Evolutionary conservation across 2,797 vertebrate genomes (phyloP).

Genomic region (Trachops cirrhosus): DNA sequence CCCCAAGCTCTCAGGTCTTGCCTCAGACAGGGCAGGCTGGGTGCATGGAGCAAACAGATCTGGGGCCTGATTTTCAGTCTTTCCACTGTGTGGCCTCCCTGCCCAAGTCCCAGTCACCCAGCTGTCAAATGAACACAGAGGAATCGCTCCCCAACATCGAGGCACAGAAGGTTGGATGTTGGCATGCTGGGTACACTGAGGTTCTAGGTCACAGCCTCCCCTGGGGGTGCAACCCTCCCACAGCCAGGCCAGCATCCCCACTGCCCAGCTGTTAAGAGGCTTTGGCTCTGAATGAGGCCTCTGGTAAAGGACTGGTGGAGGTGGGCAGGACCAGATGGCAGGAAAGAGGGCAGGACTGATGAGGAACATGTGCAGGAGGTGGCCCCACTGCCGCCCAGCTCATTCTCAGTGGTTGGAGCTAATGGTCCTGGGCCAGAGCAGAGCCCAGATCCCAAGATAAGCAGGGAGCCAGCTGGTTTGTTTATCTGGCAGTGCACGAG

Average conservation of each 20-base stretch:
- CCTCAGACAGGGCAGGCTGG: background rate
- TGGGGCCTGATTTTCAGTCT: accelerated
- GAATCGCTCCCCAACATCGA: accelerated
- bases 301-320: background rate
- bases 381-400: background rate
- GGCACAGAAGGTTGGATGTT: background rate
- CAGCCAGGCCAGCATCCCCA: background rate
- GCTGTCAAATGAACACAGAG: background rate
- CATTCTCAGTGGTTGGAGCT: background rate
- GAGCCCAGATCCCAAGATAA: background rate
- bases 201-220: background rate
- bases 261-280: background rate
- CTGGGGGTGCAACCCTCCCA: background rate
- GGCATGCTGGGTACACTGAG: accelerated
- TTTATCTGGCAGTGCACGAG: background rate
- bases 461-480: background rate
- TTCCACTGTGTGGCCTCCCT: accelerated
- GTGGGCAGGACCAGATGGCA: background rate
- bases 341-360: no score
- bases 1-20: background rate
- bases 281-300: background rate
- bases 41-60: background rate
- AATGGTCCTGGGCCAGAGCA: background rate
- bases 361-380: accelerated
- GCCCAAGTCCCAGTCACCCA: no score